Conservation (phyloP, 2,113 vertebrate genomes). For the Axis porcinus region DNA sequence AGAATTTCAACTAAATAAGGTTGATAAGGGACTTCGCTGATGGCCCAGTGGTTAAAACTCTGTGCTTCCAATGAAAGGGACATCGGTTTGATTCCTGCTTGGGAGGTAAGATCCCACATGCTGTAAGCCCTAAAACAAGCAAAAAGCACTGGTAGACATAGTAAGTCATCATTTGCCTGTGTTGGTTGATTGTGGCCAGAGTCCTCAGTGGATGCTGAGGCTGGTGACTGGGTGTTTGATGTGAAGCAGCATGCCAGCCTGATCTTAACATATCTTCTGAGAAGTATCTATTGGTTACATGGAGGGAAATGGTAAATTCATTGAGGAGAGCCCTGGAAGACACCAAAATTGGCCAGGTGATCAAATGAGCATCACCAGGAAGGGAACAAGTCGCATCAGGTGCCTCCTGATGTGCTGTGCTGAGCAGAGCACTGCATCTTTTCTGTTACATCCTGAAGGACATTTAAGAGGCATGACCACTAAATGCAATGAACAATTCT, state of each 20-base stretch:
- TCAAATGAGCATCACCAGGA: not conserved
- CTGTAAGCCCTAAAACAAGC: not conserved
- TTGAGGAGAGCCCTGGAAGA: not conserved
- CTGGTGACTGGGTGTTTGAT: not conserved
- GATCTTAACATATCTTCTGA: not conserved
- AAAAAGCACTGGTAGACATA: not conserved
- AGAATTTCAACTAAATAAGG: not conserved
- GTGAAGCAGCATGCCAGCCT: not conserved
- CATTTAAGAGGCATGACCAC: not conserved
- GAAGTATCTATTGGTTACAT: not conserved
- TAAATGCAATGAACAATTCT: not conserved
- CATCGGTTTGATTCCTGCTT: not conserved
- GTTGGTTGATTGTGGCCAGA: not conserved
- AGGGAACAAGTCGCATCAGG: fast-evolving
- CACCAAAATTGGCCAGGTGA: too few species aligned
- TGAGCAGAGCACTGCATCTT: not conserved
- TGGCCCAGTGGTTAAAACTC: not conserved
- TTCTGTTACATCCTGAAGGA: not conserved
- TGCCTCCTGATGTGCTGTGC: too few species aligned
- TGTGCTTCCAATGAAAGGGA: not conserved
- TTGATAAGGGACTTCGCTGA: not conserved
- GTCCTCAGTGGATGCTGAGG: not conserved
- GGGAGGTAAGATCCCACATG: not conserved
- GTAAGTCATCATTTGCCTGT: not conserved
- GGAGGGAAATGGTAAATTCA: not conserved